A percentile compares a stretch with the other conserved stretches of the same genome.
Evolutionary conservation across 2,113 vertebrate genomes (phyloP).

Genomic region (Marmota monax): DNA sequence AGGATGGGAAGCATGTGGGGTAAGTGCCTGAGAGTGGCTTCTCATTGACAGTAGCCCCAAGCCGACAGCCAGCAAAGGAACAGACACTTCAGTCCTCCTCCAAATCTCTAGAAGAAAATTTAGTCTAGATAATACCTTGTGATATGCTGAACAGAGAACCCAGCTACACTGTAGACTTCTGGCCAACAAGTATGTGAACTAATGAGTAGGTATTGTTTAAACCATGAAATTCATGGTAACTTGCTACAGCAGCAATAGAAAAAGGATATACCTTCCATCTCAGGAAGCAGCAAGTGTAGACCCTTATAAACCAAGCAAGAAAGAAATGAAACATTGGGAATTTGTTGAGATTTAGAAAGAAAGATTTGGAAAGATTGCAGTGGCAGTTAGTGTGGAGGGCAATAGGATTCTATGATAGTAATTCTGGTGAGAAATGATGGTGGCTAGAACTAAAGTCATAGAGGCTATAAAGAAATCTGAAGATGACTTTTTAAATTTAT

Average conservation of each 20-base stretch:
- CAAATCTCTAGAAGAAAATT: constrained; percentile 4
- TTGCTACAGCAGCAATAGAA: not conserved
- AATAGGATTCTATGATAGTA: not conserved
- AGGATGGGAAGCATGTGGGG: not conserved
- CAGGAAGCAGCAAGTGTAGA: not conserved
- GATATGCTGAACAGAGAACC: not conserved
- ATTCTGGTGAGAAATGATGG: not conserved
- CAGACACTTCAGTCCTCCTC: not conserved
- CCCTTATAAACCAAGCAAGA: not conserved
- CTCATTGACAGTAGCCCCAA: not conserved
- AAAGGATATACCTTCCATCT: not conserved
- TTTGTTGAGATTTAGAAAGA: constrained; percentile 32
- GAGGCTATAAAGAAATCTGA: not conserved
- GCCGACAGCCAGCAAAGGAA: not conserved
- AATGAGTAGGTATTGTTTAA: not conserved
- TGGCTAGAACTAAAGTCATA: not conserved
- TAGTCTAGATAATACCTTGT: not conserved
- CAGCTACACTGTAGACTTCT: not conserved
- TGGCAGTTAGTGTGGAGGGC: not conserved
- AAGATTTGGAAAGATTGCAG: not conserved
- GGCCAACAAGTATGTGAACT: not conserved
- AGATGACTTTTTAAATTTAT: not conserved
- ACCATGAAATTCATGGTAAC: not conserved
- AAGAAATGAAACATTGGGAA: not conserved
- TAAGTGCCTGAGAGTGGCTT: not conserved